A percentile compares a stretch with the other conserved stretches of the same genome.
Conservation (phyloP, 2,888 invertebrate species). For the Dryadula phaetusa region DNA sequence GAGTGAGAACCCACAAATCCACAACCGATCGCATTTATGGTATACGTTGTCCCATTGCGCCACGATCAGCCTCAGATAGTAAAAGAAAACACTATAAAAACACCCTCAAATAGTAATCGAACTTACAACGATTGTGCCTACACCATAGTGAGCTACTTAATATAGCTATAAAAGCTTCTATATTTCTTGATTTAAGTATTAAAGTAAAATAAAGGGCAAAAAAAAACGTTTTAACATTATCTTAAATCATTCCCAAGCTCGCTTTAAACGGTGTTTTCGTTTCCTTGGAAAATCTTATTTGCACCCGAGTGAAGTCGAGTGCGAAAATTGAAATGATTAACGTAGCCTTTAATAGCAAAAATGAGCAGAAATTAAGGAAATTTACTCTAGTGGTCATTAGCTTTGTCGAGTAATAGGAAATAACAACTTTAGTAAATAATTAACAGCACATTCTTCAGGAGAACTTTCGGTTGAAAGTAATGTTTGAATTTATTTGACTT, state of each 20-base stretch:
- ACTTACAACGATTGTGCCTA: too few species aligned
- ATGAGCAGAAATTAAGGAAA: not conserved
- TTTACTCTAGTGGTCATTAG: not conserved
- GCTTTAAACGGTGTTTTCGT: conserved; percentile 3
- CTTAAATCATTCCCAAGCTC: conserved; percentile 5
- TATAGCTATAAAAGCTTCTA: not conserved
- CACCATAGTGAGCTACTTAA: too few species aligned
- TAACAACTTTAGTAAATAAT: not conserved
- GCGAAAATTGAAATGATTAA: conserved; percentile 8
- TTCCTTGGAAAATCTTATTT: conserved; percentile 13
- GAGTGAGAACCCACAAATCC: too few species aligned
- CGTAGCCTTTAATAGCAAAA: not conserved
- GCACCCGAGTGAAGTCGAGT: conserved; percentile 11
- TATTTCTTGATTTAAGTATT: not conserved
- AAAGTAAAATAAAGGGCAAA: conserved; percentile 8
- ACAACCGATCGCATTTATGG: too few species aligned
- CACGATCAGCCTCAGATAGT: too few species aligned
- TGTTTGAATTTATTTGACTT: too few species aligned
- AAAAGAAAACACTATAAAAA: too few species aligned
- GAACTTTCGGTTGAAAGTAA: too few species aligned
- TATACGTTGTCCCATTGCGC: too few species aligned
- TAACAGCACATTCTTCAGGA: too few species aligned
- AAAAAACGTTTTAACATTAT: not conserved
- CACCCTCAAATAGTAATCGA: too few species aligned
- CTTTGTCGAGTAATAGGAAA: not conserved